Evolutionary conservation across 2,113 vertebrate genomes (phyloP).

Genomic region (Podocnemis expansa): DNA sequence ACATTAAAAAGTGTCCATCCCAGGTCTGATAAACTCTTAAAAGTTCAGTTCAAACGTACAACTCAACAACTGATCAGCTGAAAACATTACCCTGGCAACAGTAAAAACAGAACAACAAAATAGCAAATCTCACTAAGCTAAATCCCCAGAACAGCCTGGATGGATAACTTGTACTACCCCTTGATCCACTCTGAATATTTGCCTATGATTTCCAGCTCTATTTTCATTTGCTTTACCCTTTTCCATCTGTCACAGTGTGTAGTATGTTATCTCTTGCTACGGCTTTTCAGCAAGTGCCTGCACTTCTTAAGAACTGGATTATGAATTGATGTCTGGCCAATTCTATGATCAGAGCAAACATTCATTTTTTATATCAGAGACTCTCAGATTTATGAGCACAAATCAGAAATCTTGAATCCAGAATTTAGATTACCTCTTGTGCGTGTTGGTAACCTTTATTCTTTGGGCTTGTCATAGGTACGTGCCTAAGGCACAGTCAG

Average conservation of each 20-base stretch:
- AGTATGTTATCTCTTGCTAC: neutral
- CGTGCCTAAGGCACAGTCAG: neutral
- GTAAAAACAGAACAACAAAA: neutral
- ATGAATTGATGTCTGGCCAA: neutral
- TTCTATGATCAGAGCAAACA: neutral
- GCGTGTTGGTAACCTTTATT: neutral
- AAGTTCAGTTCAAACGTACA: neutral
- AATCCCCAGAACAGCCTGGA: too few relatives aligned
- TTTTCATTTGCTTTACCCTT: neutral
- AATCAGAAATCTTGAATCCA: neutral
- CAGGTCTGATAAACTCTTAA: neutral
- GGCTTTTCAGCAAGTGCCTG: neutral
- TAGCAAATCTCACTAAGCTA: neutral
- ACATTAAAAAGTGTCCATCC: neutral
- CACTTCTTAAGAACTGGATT: neutral
- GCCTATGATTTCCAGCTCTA: neutral
- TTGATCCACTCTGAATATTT: neutral
- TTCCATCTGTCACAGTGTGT: rapidly evolving
- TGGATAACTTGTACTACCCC: neutral
- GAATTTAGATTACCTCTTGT: neutral
- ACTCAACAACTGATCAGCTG: neutral
- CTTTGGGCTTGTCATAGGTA: neutral
- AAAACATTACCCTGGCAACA: neutral
- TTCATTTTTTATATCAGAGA: neutral
- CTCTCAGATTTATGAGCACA: neutral